Percentiles rank a stretch among this genome's conserved stretches.
These are phyloP conservation scores for Ecliptopera silaceata DNA, from an alignment of 2,888 invertebrate genomes.

Conservation along the genomic window DNA sequence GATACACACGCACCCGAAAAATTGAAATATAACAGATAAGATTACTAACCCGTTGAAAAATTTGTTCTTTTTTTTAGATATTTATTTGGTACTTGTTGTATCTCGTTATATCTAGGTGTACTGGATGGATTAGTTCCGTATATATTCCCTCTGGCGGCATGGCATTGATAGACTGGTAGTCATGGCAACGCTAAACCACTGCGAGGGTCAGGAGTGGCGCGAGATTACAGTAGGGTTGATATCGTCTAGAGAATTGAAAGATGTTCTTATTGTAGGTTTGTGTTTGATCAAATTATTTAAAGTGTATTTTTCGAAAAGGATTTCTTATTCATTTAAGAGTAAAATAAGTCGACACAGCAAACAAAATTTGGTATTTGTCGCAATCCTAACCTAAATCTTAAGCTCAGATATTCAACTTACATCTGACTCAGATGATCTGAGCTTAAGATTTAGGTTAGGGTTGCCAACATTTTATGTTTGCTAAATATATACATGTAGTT, in stretches of 20 bases:
- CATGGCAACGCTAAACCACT: slow-evolving; percentile 4
- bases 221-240: not conserved
- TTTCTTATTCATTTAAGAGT: not conserved
- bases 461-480: slow-evolving; percentile 7
- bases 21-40: too few species aligned
- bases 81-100: too few species aligned
- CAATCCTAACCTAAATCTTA: too few species aligned
- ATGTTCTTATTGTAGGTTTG: not conserved
- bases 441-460: slow-evolving; percentile 7
- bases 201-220: not conserved
- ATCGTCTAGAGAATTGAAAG: not conserved
- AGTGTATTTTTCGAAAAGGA: not conserved
- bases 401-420: too few species aligned
- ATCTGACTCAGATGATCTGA: not conserved
- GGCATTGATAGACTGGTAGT: not conserved
- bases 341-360: slow-evolving; percentile 1
- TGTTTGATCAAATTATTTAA: too few species aligned
- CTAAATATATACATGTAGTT: too few species aligned
- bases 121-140: not conserved
- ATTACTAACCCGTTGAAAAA: too few species aligned
- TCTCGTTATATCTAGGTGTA: too few species aligned
- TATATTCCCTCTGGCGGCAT: not conserved
- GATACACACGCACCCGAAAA: too few species aligned
- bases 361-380: too few species aligned
- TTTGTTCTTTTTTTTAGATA: too few species aligned